Evolutionary conservation across 1,140 invertebrate species (phyloP).

Genomic region (Pseudomyrmex gracilis): DNA sequence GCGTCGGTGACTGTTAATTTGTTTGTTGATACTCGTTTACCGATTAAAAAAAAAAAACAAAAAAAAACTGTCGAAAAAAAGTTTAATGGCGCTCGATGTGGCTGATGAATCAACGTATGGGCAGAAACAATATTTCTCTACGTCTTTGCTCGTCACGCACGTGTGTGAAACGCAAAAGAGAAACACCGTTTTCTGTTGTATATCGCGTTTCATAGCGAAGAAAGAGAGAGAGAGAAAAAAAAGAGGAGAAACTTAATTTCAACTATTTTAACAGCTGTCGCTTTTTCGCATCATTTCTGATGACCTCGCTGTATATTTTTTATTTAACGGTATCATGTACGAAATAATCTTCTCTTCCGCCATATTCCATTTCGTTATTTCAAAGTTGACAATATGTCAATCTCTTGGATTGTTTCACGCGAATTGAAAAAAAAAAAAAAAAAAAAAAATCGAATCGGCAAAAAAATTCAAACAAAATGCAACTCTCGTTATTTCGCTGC

Average conservation of each 20-base stretch:
- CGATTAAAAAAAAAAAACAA: too few relatives aligned
- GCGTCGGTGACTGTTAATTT: neutral
- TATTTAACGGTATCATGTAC: too few relatives aligned
- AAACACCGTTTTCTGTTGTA: constrained; percentile 33
- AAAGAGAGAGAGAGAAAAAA: too few relatives aligned
- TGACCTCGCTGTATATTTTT: too few relatives aligned
- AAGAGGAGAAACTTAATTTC: neutral
- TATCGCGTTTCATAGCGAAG: neutral
- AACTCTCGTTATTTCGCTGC: neutral
- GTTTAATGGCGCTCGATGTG: neutral
- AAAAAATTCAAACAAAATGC: neutral
- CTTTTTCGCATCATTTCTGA: neutral
- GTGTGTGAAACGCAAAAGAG: constrained; percentile 35
- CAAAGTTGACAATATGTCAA: neutral
- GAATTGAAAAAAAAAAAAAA: neutral
- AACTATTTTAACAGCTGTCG: constrained; percentile 10
- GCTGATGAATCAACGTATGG: constrained; percentile 37
- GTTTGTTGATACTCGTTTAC: neutral
- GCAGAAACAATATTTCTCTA: constrained; percentile 48
- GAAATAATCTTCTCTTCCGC: neutral
- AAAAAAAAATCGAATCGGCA: neutral
- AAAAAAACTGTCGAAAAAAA: constrained; percentile 1
- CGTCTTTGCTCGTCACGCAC: constrained; percentile 9
- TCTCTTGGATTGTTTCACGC: neutral
- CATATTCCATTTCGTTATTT: neutral